A percentile compares a stretch with the other conserved stretches of the same genome.
phyloP scores from a whole-genome alignment of 2,888 invertebrate genomes.

The Rugalucina vietnamica region DNA sequence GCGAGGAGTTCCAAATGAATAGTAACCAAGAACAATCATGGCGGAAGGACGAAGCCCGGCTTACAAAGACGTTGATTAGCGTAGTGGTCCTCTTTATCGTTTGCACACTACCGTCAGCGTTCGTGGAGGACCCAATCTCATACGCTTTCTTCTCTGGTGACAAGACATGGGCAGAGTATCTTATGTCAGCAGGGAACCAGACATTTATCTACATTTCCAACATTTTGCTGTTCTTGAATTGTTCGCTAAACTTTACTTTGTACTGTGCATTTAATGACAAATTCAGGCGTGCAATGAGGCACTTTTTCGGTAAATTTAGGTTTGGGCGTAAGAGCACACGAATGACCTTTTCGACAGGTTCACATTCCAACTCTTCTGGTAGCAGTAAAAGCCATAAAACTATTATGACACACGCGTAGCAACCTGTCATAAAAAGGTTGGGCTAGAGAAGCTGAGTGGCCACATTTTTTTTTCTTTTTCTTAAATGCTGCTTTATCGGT shows the following conservation, averaged over 20 bases:
- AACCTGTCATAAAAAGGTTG: too few relatives aligned
- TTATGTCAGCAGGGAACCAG: slow-evolving; percentile 60
- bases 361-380: neutral
- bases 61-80: slow-evolving; percentile 78
- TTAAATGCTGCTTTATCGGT: too few relatives aligned
- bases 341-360: neutral
- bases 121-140: slow-evolving; percentile 73
- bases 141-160: slow-evolving; percentile 67
- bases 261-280: slow-evolving; percentile 80
- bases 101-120: slow-evolving; percentile 77
- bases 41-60: slow-evolving; percentile 74
- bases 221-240: slow-evolving; percentile 74
- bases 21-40: slow-evolving; percentile 65
- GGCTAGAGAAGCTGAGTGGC: too few relatives aligned
- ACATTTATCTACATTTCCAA: slow-evolving; percentile 68
- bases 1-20: slow-evolving; percentile 61
- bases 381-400: neutral
- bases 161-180: slow-evolving; percentile 54
- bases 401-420: neutral
- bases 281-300: slow-evolving; percentile 60
- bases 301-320: slow-evolving; percentile 10
- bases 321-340: neutral
- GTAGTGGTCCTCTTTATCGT: slow-evolving; percentile 77
- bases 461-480: too few relatives aligned
- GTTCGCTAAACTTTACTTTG: slow-evolving; percentile 79